Evolutionary conservation across 2,888 invertebrate species (phyloP).

Genomic region (Tineola bisselliella): DNA sequence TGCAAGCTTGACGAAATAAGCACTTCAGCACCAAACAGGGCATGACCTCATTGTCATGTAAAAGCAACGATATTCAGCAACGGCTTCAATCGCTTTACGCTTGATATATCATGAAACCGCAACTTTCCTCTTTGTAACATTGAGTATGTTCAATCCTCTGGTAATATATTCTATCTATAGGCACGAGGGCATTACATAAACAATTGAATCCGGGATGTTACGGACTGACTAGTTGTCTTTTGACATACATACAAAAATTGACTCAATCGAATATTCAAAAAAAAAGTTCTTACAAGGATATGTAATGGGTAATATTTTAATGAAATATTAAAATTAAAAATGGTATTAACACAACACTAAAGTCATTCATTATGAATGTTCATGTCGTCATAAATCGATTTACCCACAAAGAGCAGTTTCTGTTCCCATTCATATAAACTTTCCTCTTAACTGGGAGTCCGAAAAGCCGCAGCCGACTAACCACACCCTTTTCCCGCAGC

Average conservation of each 20-base stretch:
- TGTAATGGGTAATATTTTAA: too few relatives aligned
- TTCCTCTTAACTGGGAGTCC: not conserved
- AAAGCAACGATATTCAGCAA: not conserved
- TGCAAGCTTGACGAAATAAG: not conserved
- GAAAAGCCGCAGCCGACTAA: constrained; percentile 1
- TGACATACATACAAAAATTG: too few relatives aligned
- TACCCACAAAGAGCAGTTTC: not conserved
- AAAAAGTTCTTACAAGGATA: too few relatives aligned
- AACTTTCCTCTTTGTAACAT: not conserved
- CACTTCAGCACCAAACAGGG: not conserved
- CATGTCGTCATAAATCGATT: constrained; percentile 5
- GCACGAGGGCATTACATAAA: too few relatives aligned
- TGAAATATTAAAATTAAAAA: not conserved
- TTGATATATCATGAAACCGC: not conserved
- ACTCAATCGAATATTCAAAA: too few relatives aligned
- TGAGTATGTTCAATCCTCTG: too few relatives aligned
- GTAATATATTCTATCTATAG: too few relatives aligned
- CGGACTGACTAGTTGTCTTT: too few relatives aligned
- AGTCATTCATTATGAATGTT: not conserved
- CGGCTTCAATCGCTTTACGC: not conserved
- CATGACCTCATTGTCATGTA: not conserved
- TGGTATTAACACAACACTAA: not conserved
- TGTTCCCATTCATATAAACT: constrained; percentile 3
- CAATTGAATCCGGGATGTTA: too few relatives aligned
- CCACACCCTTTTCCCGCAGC: constrained; percentile 4